Evolutionary conservation across 92 coral and sea anemone species (phyloP), one percentile per base, ranked within the genome.

Genomic region (Hydrozoanthus gracilis): DNA sequence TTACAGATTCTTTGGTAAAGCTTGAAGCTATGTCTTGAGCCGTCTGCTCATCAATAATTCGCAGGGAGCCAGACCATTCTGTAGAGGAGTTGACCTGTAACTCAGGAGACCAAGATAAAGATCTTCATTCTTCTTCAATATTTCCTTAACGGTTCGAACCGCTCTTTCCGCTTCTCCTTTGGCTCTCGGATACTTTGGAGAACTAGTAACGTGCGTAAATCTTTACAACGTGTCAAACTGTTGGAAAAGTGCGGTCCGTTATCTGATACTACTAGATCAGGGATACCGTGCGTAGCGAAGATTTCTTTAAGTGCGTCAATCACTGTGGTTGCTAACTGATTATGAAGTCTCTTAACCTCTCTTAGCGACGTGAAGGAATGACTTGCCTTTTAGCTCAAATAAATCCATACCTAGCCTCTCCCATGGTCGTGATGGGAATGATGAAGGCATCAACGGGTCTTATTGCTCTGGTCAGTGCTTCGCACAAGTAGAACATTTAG

Each of bases 381-480:
- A 44, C 64, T 73, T 73, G 50, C 92, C 91, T n/a, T 83, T 51
- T 16, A 62, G 50, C 44, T 88, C 91, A 14, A 16, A 87, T 58
- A 87, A 70, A 79, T 87, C 90, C 46, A 49, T 87, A 68, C 50
- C 44, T 4, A 87, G 17, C 12, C 88, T 48, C 13, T 88, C 84
- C 84, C 87, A 88, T 27, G 76, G 76, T 15, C 77, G 86, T 6
- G 92, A 89, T 51, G 86, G 92, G 82, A 88, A 87, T 6, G 91
- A 87, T 15, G 84, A 58, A 4, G 92, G 9, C 90, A 92, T 84
- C 20, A 92, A 84, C 16, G 95, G 92, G 58, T 89, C 91, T 80
- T 83, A 86, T 48, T 77, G 95, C 51, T 52, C 79, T 14, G 90
- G 88, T 5, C 69, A 85, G 14, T 79, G 88, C 45, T 89, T 92